Evolutionary conservation across 92 coral and sea anemone genomes (phyloP), one percentile per base, ranked within the genome.

Genomic region (Umimayanthus chanpuru): DNA sequence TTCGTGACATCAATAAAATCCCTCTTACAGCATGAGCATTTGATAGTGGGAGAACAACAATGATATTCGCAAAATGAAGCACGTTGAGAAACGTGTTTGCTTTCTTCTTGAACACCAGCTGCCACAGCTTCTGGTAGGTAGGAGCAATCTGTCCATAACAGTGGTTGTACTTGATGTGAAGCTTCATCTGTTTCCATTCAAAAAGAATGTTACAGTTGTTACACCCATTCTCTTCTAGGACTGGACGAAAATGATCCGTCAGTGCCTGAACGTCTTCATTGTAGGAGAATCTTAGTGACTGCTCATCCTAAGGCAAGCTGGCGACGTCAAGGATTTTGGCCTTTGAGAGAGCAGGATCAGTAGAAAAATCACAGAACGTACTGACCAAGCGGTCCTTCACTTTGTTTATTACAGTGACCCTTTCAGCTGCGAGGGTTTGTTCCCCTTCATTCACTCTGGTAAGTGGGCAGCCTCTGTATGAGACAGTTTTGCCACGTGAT

Each of bases 191-290:
- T 61, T 80, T 80, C 85, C 85, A 91, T 77, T 90, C 89, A 83
- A 92, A 86, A 55, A 88, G 88, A 72, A 85, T 85, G 77, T 88
- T 78, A 89, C 80, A 71, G 41, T 89, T 93, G 88, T 91, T 89
- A 47, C 43, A 73, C 65, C 92, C 93, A 77, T 88, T 64, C 84
- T 90, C 78, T 93, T 91, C 91, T 88, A 85, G 91, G 89, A 89
- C 89, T 91, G 95, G 71, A 89, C 93, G 65, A 84, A 89, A 38
- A 85, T 80, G 79, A 91, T 91, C 80, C 91, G 88, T 86, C 91
- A 79, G 56, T 73, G 43, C 75, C 73, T 55, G 90, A 70, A 80
- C 85, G 6, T 56, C 85, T 80, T 80, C 85, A 80, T 80, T 80
- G 73, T 80, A 80, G 85, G 85, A 80, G 72, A 80, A 29, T 80